Conservation (phyloP, 2,113 vertebrate species). For the Cyanocitta stelleri region DNA sequence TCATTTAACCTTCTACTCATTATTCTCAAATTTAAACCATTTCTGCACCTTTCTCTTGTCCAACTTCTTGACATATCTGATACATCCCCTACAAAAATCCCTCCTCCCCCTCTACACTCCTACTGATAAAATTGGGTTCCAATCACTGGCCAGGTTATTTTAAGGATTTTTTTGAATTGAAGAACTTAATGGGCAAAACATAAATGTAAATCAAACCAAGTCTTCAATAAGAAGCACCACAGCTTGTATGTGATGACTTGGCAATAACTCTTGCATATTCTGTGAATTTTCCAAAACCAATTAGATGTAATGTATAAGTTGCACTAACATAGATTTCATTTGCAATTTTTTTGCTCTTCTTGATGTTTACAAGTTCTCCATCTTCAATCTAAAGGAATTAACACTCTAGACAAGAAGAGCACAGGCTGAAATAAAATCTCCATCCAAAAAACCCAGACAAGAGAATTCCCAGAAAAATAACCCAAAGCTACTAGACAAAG, state of each 20-base stretch:
- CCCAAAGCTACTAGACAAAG: not conserved
- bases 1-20: not conserved
- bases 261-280: not conserved
- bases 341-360: not conserved
- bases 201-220: not conserved
- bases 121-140: not conserved
- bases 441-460: not conserved
- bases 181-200: not conserved
- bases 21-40: not conserved
- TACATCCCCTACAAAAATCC: rapidly evolving
- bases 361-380: not conserved
- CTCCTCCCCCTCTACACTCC: rapidly evolving
- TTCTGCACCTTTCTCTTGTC: not conserved
- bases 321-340: not conserved
- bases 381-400: not conserved
- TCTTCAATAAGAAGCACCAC: not conserved
- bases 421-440: not conserved
- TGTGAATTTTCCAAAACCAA: not conserved
- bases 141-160: not conserved
- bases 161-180: not conserved
- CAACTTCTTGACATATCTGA: not conserved
- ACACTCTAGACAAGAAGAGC: rapidly evolving
- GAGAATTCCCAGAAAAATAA: not conserved
- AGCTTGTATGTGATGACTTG: not conserved
- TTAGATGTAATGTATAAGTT: not conserved